Percentiles rank a stretch among this genome's conserved stretches.
phyloP scores from a whole-genome alignment of 2,113 vertebrate species.

The Ictalurus furcatus region DNA sequence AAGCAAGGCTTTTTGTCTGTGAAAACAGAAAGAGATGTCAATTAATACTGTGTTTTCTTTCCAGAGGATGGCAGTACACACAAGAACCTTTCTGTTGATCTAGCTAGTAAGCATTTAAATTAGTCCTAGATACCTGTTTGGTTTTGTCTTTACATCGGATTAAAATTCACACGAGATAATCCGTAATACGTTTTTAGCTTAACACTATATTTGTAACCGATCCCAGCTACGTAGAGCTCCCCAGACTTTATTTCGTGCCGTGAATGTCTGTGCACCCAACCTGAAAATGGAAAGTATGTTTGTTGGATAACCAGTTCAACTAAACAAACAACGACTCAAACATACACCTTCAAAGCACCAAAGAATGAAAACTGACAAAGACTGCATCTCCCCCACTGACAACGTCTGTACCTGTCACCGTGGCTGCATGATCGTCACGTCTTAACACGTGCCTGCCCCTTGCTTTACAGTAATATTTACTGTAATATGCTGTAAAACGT shows the following conservation, averaged over 20 bases:
- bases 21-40: conserved; percentile 2
- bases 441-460: conserved; percentile 56
- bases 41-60: conserved; percentile 69
- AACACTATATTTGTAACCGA: not conserved
- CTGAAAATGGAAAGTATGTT: not conserved
- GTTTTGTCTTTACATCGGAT: not conserved
- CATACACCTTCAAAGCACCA: not conserved
- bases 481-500: conserved; percentile 77
- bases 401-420: not conserved
- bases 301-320: not conserved
- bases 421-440: conserved; percentile 39
- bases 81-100: conserved; percentile 79
- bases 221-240: not conserved
- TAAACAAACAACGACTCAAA: not conserved
- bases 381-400: not conserved
- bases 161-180: not conserved
- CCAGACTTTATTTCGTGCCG: not conserved
- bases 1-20: not conserved
- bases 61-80: conserved; percentile 72
- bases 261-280: not conserved
- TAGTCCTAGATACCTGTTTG: not conserved
- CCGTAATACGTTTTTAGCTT: not conserved
- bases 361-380: conserved; percentile 2
- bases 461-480: conserved; percentile 76
- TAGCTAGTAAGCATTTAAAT: conserved; percentile 72